phyloP scores from a whole-genome alignment of 2,797 vertebrate genomes.

The Cryptoprocta ferox region DNA sequence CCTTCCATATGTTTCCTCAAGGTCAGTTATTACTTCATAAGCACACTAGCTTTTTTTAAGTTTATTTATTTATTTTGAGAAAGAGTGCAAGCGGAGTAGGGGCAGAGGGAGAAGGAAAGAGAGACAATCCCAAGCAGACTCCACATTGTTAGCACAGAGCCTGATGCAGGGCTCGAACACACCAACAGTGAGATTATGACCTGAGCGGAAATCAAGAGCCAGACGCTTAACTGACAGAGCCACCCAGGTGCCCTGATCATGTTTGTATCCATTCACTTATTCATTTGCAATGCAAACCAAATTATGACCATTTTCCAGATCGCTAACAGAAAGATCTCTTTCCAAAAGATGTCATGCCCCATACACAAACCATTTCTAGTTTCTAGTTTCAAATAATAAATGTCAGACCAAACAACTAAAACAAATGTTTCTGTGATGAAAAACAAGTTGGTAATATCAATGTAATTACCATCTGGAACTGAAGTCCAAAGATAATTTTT shows the following conservation, averaged over 20 bases:
- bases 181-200: too few species aligned
- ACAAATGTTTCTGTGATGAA: neutral
- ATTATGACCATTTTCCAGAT: neutral
- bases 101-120: too few species aligned
- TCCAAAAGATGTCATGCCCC: neutral
- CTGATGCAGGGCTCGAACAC: too few species aligned
- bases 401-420: neutral
- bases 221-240: too few species aligned
- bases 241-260: neutral
- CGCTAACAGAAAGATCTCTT: neutral
- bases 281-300: slow-evolving; percentile 7
- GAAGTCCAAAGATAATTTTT: slow-evolving; percentile 28
- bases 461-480: neutral
- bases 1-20: neutral
- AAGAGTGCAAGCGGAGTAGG: too few species aligned
- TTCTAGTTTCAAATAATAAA: slow-evolving; percentile 31
- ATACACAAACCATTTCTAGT: neutral
- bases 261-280: neutral
- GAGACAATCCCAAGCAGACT: too few species aligned
- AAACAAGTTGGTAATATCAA: slow-evolving; percentile 30
- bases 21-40: neutral
- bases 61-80: too few species aligned
- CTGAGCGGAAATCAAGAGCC: too few species aligned
- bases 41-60: neutral
- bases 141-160: too few species aligned